Evolutionary conservation across 2,113 vertebrate species (phyloP), one percentile per base, ranked within the genome.

Genomic region (Conger conger): DNA sequence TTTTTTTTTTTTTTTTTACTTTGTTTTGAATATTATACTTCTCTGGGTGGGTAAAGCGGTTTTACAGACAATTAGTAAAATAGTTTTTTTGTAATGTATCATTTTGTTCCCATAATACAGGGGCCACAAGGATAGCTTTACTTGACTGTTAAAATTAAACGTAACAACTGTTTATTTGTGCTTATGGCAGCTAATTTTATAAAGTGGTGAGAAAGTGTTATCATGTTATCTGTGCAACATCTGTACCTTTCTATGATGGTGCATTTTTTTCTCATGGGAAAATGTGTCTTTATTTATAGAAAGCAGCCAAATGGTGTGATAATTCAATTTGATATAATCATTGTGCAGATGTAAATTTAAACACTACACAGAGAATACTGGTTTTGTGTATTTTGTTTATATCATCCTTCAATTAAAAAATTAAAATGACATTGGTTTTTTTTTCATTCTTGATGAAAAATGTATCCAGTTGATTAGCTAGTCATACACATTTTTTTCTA

Each of bases 81-180:
- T 33, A 30, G 15, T n/a, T 73, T 73, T 73, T 50, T 50, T 50
- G 45, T 50, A 50, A 11, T 9, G 23, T 63, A 3, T 27, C 23
- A 63, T 63, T 63, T 27, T 33, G n/a, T 73, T 73, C 23, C 68
- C 27, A 27, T n/a, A 4, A 33, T 73, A 33, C 68, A 73, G 27
- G 68, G 27, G n/a, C 27, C 68, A 38, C 38, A 80, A 30, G 79
- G 40, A 50, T 33, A 60, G 42, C 3, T 38, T 36, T 73, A 68
- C 60, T 73, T 63, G 82, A 68, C 82, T 83, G 82, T 83, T 83
- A 60, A 73, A 68, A 83, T 73, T 36, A 30, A 15, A 33, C 68
- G 23, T 54, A 63, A 53, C 13, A 13, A 80, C 30, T 33, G 45
- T 54, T 81, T 3, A 81, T 53, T n/a, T 38, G 23, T 83, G 54